phyloP scores from a whole-genome alignment of 2,113 vertebrate genomes.

The Mugil cephalus region DNA sequence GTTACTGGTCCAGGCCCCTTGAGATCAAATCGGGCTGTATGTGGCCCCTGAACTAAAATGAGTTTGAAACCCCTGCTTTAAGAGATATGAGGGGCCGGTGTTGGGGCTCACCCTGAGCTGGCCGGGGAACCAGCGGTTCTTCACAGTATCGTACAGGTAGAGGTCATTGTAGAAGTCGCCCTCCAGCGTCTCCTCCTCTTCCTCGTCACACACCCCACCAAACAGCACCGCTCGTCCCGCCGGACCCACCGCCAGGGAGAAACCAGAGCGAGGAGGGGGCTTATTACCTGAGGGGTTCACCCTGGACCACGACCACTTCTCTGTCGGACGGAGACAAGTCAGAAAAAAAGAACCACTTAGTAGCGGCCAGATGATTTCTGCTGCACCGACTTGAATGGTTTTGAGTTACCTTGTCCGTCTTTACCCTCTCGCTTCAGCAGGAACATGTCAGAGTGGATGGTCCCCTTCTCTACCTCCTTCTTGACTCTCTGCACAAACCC shows the following conservation, averaged over 20 bases:
- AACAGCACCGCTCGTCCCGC: slow-evolving; percentile 89
- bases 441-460: slow-evolving; percentile 94
- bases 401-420: slow-evolving; percentile 84
- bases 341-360: not conserved
- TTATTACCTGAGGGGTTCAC: slow-evolving; percentile 89
- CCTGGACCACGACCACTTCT: slow-evolving; percentile 91
- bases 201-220: slow-evolving; percentile 94
- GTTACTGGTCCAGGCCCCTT: too few relatives aligned
- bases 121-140: slow-evolving; percentile 92
- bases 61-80: too few relatives aligned
- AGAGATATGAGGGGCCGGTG: not conserved
- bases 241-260: slow-evolving; percentile 85
- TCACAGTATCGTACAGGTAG: slow-evolving; percentile 88
- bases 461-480: slow-evolving; percentile 96
- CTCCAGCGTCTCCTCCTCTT: slow-evolving; percentile 93
- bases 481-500: slow-evolving; percentile 87
- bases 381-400: not conserved
- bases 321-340: slow-evolving; percentile 71
- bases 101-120: slow-evolving; percentile 86
- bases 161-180: slow-evolving; percentile 95
- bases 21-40: too few relatives aligned
- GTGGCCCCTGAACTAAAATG: too few relatives aligned
- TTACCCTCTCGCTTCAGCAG: slow-evolving; percentile 87
- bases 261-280: slow-evolving; percentile 91
- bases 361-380: not conserved